Conservation (phyloP, 2,888 invertebrate genomes). For the Hydraecia micacea region DNA sequence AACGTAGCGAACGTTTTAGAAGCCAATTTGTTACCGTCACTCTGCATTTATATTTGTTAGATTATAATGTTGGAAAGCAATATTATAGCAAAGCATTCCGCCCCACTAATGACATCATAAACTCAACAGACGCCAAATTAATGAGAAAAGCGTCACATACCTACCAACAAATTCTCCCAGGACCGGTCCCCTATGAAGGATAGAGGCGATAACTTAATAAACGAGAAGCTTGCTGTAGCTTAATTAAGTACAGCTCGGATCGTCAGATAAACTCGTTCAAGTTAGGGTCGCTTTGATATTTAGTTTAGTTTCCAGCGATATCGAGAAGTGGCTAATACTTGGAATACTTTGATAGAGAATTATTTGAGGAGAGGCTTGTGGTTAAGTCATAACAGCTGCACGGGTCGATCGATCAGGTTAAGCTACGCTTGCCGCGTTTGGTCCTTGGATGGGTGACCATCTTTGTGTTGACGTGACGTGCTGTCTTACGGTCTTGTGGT, state of each 20-base stretch:
- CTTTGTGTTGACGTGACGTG: too few relatives aligned
- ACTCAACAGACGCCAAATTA: constrained; percentile 38
- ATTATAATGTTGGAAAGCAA: neutral
- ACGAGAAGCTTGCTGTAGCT: constrained; percentile 27
- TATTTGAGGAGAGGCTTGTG: neutral
- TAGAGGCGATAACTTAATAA: constrained; percentile 52
- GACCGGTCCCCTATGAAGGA: constrained; percentile 37
- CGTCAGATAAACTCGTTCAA: constrained; percentile 18
- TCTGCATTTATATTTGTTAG: neutral
- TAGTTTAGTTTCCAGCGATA: neutral
- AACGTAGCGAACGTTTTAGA: too few relatives aligned
- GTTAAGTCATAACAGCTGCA: too few relatives aligned
- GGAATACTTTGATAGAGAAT: neutral
- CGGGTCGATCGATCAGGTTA: too few relatives aligned
- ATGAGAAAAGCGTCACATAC: constrained; percentile 41
- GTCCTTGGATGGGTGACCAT: too few relatives aligned
- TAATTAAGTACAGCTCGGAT: constrained; percentile 39
- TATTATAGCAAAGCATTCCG: neutral
- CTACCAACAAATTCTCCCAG: constrained; percentile 33
- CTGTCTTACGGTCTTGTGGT: too few relatives aligned
- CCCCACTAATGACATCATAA: constrained; percentile 23
- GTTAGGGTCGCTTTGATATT: constrained; percentile 3
- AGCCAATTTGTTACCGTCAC: too few relatives aligned
- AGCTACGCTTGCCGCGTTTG: too few relatives aligned
- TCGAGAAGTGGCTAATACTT: neutral